Conservation (phyloP, 2,888 invertebrate species). For the Belgica antarctica region DNA sequence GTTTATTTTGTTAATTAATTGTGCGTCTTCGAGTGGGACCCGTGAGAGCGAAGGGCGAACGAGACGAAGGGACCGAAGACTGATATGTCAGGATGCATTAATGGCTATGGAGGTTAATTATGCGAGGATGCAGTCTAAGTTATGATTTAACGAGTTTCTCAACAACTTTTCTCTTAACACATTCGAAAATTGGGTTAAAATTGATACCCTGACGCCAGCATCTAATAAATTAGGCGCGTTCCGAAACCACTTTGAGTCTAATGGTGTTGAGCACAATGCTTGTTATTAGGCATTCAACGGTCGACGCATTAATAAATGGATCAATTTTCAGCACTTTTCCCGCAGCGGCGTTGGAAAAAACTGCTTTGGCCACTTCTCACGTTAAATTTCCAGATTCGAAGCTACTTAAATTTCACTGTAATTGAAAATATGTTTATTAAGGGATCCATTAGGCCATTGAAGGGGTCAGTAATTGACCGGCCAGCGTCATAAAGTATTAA, state of each 20-base stretch:
- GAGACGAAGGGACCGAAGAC: not conserved
- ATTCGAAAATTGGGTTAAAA: conserved; percentile 13
- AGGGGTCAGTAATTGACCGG: not conserved
- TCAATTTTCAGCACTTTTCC: conserved; percentile 37
- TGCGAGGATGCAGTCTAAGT: conserved; percentile 12
- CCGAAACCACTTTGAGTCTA: conserved; percentile 11
- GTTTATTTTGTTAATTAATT: conserved; percentile 37
- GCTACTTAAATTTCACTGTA: conserved; percentile 34
- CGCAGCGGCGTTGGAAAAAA: too few relatives aligned
- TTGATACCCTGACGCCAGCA: conserved; percentile 41
- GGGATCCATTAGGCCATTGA: conserved; percentile 30
- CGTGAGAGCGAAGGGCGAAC: not conserved
- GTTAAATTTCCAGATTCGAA: conserved; percentile 12
- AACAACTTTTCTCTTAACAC: conserved; percentile 8
- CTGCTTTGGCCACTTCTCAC: conserved; percentile 25
- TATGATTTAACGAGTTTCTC: conserved; percentile 40
- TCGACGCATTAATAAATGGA: conserved; percentile 24
- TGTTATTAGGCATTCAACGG: not conserved
- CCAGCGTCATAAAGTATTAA: not conserved
- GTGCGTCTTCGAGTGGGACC: not conserved
- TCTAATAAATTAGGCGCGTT: conserved; percentile 12
- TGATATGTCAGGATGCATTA: conserved; percentile 34
- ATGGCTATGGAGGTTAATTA: conserved; percentile 37
- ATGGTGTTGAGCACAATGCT: conserved; percentile 24
- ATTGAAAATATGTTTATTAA: conserved; percentile 11